Percentiles rank a stretch among this genome's conserved stretches.
phyloP scores from a whole-genome alignment of 2,113 vertebrate genomes.

The Cryptotis parvus region DNA sequence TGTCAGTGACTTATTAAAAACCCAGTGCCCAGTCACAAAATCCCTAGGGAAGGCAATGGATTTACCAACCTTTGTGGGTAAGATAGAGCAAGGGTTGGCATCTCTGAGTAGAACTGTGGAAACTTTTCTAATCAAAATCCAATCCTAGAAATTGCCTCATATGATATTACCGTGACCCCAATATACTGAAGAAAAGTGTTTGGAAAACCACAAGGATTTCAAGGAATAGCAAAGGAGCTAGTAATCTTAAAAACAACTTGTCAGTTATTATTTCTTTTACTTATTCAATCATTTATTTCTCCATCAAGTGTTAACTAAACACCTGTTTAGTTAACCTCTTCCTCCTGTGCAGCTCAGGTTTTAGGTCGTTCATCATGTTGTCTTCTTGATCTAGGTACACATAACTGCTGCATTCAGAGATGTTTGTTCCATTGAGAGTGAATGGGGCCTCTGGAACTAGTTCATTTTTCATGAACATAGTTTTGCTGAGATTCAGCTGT shows the following conservation, averaged over 20 bases:
- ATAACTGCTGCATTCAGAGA: no score
- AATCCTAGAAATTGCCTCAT: conserved; percentile 18
- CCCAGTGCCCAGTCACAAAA: conserved; percentile 45
- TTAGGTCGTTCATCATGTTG: no score
- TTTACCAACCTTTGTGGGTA: conserved; percentile 62
- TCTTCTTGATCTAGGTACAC: no score
- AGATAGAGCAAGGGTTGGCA: conserved; percentile 6
- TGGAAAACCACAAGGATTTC: conserved; percentile 52
- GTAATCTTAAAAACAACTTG: not conserved
- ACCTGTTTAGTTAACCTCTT: no score
- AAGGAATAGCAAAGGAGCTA: conserved; percentile 32
- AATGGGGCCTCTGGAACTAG: no score
- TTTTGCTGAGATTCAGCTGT: no score
- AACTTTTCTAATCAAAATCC: conserved; percentile 68
- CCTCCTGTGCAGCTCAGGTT: no score
- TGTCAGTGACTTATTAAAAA: conserved; percentile 75
- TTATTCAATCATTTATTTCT: not conserved
- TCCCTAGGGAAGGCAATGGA: conserved; percentile 56
- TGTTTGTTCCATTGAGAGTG: no score
- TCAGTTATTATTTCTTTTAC: not conserved
- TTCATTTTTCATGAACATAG: no score
- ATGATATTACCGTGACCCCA: conserved; percentile 20
- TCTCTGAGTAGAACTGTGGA: conserved; percentile 60
- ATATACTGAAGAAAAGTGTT: conserved; percentile 8
- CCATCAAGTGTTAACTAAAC: conserved; percentile 23